Percentiles rank a stretch among this genome's conserved stretches.
Conservation (phyloP, 2,888 invertebrate species). For the Nephrotoma guestfalica region DNA sequence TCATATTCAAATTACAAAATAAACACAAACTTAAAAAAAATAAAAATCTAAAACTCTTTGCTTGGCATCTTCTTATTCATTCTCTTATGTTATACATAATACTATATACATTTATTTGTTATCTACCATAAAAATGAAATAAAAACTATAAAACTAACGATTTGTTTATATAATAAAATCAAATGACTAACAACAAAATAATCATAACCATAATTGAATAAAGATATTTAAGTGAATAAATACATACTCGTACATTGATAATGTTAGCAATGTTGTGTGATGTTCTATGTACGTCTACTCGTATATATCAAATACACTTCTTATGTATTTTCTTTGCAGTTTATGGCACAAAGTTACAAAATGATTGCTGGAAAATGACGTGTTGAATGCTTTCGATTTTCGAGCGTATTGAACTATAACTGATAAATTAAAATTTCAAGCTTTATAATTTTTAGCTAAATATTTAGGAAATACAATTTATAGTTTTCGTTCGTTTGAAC, state of each 20-base stretch:
- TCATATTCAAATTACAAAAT: background rate
- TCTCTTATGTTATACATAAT: background rate
- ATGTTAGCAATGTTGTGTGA: background rate
- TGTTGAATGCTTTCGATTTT: background rate
- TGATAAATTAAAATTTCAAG: too few species aligned
- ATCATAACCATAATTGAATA: background rate
- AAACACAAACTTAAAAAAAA: background rate
- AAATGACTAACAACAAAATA: background rate
- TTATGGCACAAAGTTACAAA: background rate
- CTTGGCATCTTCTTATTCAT: background rate
- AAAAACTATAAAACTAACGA: background rate
- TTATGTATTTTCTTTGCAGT: background rate
- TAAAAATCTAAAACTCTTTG: background rate
- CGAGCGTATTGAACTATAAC: too few species aligned
- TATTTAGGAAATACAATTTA: too few species aligned
- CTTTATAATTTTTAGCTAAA: too few species aligned
- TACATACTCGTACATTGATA: background rate
- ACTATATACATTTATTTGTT: background rate
- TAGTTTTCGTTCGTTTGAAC: too few species aligned
- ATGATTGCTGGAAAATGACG: background rate
- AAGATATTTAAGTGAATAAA: background rate
- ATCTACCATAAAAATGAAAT: background rate
- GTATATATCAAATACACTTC: background rate
- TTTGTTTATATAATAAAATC: background rate
- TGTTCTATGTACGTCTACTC: background rate